Conservation (phyloP, 1,140 invertebrate genomes). For the Conus betulinus region DNA sequence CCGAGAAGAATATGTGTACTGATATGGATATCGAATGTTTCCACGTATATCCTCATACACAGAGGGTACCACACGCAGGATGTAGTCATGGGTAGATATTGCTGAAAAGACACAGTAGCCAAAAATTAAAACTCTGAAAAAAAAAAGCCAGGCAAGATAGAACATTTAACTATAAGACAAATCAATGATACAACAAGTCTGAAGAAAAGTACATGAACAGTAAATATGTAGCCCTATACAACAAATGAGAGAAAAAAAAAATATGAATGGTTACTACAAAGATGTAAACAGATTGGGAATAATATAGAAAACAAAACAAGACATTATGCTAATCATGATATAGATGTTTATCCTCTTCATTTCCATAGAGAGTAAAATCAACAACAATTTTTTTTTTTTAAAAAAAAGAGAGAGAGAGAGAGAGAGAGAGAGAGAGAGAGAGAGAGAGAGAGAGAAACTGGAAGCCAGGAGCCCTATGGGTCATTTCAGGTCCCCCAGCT, state of each 20-base stretch:
- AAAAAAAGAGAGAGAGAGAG: not conserved
- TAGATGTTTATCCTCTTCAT: too few relatives aligned
- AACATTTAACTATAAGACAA: not conserved
- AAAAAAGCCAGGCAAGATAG: not conserved
- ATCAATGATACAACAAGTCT: too few relatives aligned
- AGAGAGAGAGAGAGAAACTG: conserved; percentile 5
- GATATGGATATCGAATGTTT: conserved; percentile 77
- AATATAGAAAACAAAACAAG: too few relatives aligned
- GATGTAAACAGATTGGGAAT: too few relatives aligned
- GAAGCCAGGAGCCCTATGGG: not conserved
- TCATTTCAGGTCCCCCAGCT: too few relatives aligned
- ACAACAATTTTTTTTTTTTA: too few relatives aligned
- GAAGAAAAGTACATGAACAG: too few relatives aligned
- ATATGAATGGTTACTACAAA: too few relatives aligned
- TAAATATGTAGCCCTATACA: not conserved
- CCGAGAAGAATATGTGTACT: conserved; percentile 78
- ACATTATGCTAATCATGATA: too few relatives aligned
- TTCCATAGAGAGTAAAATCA: too few relatives aligned
- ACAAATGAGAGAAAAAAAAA: too few relatives aligned
- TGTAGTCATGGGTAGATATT: conserved; percentile 81
- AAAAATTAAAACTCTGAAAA: not conserved
- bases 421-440: not conserved
- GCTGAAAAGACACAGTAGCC: not conserved
- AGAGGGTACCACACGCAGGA: conserved; percentile 81
- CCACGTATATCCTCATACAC: conserved; percentile 78